phyloP scores from a whole-genome alignment of 2,888 invertebrate species.

The Eupelmus urozonus region DNA sequence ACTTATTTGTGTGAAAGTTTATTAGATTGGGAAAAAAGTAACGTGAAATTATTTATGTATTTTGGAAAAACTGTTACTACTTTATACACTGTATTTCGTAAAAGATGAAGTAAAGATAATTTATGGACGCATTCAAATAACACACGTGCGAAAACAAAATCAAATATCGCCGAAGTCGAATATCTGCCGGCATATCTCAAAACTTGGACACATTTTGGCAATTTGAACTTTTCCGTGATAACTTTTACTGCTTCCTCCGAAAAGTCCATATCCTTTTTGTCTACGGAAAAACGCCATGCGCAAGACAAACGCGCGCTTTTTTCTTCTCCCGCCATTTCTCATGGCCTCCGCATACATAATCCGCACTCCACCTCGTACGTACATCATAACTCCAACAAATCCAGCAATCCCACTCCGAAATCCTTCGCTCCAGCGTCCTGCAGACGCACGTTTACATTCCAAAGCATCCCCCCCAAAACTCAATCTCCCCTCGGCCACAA shows the following conservation, averaged over 20 bases:
- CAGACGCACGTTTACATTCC: neutral
- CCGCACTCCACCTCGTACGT: too few species aligned
- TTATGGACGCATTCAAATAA: too few species aligned
- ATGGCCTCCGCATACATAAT: too few species aligned
- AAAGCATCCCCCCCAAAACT: neutral
- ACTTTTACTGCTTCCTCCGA: slow-evolving; percentile 8
- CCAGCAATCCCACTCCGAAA: neutral
- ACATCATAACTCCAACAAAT: neutral
- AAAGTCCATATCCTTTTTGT: neutral
- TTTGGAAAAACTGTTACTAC: too few species aligned
- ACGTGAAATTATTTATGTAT: too few species aligned
- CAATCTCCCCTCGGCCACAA: neutral
- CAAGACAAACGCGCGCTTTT: neutral
- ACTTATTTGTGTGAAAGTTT: too few species aligned
- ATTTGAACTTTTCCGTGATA: neutral
- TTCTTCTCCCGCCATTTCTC: neutral
- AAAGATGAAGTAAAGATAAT: too few species aligned
- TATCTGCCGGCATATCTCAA: neutral
- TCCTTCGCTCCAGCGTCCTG: neutral
- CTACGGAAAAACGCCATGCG: neutral
- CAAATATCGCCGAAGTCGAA: neutral
- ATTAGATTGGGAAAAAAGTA: too few species aligned
- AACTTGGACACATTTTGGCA: neutral
- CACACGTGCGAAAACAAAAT: neutral
- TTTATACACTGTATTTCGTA: too few species aligned